These are phyloP conservation scores for Spheniscus humboldti DNA, from an alignment of 2,797 vertebrate genomes.

Conservation along the genomic window DNA sequence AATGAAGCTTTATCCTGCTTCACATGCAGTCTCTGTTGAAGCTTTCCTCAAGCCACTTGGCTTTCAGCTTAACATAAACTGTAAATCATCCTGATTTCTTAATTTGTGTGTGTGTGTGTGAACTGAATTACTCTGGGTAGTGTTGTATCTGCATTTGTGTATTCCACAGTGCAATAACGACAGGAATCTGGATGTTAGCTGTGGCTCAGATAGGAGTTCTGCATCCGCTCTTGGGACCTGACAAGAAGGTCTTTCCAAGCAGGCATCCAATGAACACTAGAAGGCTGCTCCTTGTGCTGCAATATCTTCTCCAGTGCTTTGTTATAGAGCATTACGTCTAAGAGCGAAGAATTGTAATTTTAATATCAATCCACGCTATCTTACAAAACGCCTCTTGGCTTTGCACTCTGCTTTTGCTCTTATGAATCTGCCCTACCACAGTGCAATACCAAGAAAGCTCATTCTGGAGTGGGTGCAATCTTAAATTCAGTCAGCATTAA, in stretches of 20 bases:
- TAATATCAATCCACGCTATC: neutral
- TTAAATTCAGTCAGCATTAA: neutral
- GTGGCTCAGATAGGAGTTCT: neutral
- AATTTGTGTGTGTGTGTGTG: neutral
- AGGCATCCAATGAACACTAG: neutral
- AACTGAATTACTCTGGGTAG: neutral
- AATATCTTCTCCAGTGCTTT: neutral
- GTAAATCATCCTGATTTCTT: neutral
- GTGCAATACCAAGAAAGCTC: neutral
- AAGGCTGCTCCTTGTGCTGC: neutral
- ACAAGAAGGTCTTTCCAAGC: neutral
- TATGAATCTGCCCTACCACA: neutral
- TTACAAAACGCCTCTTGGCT: neutral
- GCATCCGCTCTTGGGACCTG: neutral
- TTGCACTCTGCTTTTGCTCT: neutral
- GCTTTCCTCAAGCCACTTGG: neutral
- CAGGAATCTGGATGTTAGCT: neutral
- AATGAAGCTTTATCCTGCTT: neutral
- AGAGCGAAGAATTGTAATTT: neutral
- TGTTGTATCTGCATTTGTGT: neutral
- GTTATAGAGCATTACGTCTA: neutral
- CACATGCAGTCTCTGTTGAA: accelerated
- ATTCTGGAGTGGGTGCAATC: neutral
- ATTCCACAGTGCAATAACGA: neutral
- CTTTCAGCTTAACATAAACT: neutral